Evolutionary conservation across 2,888 invertebrate genomes (phyloP).

Genomic region (Melanchra persicariae): DNA sequence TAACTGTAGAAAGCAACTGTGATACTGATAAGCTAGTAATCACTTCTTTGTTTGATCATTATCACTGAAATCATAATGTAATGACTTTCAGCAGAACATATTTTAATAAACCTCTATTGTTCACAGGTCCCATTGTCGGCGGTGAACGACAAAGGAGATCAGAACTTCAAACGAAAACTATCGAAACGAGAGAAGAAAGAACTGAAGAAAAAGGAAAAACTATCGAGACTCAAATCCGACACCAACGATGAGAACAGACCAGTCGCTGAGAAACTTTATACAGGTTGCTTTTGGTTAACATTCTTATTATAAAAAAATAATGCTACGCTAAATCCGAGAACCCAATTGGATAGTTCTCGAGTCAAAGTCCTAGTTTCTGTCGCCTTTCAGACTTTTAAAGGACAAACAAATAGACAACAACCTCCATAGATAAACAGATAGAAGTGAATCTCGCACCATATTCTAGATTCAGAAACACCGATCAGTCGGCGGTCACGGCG

Average conservation of each 20-base stretch:
- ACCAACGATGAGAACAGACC: slow-evolving; percentile 93
- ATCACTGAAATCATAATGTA: not conserved
- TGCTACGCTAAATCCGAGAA: not conserved
- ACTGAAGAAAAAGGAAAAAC: slow-evolving; percentile 97
- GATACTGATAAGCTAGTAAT: not conserved
- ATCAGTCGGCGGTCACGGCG: not conserved
- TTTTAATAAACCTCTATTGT: slow-evolving; percentile 3
- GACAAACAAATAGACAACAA: too few relatives aligned
- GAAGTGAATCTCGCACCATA: not conserved
- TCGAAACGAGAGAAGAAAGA: slow-evolving; percentile 99
- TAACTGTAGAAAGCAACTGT: not conserved
- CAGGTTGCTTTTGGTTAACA: slow-evolving; percentile 88
- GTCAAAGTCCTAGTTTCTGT: not conserved
- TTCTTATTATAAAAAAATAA: not conserved
- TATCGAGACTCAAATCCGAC: slow-evolving; percentile 94
- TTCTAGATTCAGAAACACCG: not conserved
- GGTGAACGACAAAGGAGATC: slow-evolving; percentile 94
- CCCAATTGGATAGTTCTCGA: too few relatives aligned
- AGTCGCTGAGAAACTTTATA: slow-evolving; percentile 97
- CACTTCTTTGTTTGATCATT: not conserved
- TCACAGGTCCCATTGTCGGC: slow-evolving; percentile 78
- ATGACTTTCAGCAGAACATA: not conserved
- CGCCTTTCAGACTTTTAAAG: too few relatives aligned
- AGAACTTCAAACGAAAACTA: slow-evolving; percentile 97
- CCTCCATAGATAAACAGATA: too few relatives aligned